Percentiles rank a stretch among this genome's conserved stretches.
These are phyloP conservation scores for Nyleta sp. DNA, from an alignment of 2,888 invertebrate genomes.

Conservation along the genomic window DNA sequence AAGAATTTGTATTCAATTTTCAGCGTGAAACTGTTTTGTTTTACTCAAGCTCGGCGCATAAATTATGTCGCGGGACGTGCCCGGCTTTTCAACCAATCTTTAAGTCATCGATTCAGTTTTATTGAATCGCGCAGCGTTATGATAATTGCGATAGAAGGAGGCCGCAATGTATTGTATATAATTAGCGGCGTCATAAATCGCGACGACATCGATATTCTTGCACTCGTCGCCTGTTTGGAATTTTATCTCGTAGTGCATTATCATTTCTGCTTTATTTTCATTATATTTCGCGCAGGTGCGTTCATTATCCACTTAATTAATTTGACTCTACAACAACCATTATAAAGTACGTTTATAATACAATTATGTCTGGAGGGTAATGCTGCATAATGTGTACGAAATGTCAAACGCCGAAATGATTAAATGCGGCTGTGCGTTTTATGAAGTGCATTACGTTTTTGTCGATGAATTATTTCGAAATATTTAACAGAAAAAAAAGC, in stretches of 20 bases:
- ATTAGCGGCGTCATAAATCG: conserved; percentile 49
- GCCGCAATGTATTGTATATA: conserved; percentile 18
- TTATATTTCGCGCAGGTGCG: conserved; percentile 51
- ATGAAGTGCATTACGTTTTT: conserved; percentile 27
- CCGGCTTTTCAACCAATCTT: conserved; percentile 68
- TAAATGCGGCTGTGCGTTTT: conserved; percentile 16
- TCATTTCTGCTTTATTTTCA: conserved; percentile 50
- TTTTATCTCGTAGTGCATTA: conserved; percentile 39
- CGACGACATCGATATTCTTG: conserved; percentile 43
- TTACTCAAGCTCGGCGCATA: conserved; percentile 72
- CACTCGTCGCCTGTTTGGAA: conserved; percentile 23
- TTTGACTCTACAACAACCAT: conserved; percentile 50
- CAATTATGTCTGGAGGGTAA: conserved; percentile 37
- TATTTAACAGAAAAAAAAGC: conserved; percentile 2
- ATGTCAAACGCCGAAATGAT: conserved; percentile 44
- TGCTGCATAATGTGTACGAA: conserved; percentile 31
- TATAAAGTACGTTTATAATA: conserved; percentile 55
- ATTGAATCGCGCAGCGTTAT: conserved; percentile 48
- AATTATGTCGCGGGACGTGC: conserved; percentile 72
- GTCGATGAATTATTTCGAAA: conserved; percentile 13
- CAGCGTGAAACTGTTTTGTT: conserved; percentile 73
- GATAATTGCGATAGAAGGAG: conserved; percentile 29
- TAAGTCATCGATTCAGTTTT: conserved; percentile 74
- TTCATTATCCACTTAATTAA: conserved; percentile 49
- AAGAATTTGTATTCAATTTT: conserved; percentile 77